Evolutionary conservation across 1,140 invertebrate genomes (phyloP), one percentile per base, ranked within the genome.

Genomic region (Adelges cooleyi): DNA sequence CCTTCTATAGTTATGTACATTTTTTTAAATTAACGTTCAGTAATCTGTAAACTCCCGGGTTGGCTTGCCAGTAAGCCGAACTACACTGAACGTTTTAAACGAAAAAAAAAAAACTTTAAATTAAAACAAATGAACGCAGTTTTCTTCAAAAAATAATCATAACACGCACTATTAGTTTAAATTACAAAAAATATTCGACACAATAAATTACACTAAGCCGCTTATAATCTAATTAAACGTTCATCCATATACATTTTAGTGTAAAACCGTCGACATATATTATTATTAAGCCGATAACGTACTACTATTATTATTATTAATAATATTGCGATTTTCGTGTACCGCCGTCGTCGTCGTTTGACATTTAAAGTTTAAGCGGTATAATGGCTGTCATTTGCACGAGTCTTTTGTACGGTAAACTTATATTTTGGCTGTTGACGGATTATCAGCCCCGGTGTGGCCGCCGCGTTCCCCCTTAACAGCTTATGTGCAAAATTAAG

Each of bases 361-460:
- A 62, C 56, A 62, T 62, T 62, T 62, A 62, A 62, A 48, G 56
- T 62, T 48, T 62, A 48, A 11, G 42, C 42, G 56, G 46, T 44
- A 59, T 62, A 62, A 62, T 22, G 42, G 56, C 42, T 62, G 56
- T 62, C 56, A 42, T 48, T 48, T 48, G 56, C 56, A 62, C 29
- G 44, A 44, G 56, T 62, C 56, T 62, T 62, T 62, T 62, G 56
- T 62, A 42, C 17, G n/a, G 10, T 10, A 38, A 59, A 59, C 56
- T 62, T 62, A 62, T 46, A 20, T 40, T 33, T n/a, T n/a, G n/a
- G n/a, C 6, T n/a, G 25, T 33, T 48, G 42, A 62, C 42, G 42
- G 42, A 62, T 62, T 62, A 62, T 48, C 42, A 46, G 29, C 53
- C 17, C 11, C 6, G 20, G n/a, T 27, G 38, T 27, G 44, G 20